A percentile compares a stretch with the other conserved stretches of the same genome.
These are phyloP conservation scores for Arrhamphus sclerolepis DNA, from an alignment of 2,797 vertebrate genomes.

Conservation along the genomic window DNA sequence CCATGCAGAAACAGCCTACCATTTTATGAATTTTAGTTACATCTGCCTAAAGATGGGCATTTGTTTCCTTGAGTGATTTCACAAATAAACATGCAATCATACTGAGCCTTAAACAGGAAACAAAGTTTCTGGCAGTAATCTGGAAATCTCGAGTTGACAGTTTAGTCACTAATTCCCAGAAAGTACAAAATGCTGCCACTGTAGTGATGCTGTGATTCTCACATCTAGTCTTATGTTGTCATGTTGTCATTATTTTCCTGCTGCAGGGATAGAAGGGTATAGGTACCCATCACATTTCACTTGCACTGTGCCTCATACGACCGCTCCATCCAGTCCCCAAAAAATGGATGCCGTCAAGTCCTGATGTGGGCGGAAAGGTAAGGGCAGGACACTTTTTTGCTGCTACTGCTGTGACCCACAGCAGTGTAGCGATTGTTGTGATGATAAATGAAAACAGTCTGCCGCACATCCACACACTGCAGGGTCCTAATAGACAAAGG, in stretches of 20 bases:
- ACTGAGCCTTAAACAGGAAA: neutral
- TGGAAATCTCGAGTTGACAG: conserved; percentile 24
- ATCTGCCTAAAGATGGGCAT: conserved; percentile 2
- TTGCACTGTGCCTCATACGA: neutral
- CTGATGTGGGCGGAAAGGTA: conserved; percentile 55
- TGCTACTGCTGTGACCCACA: conserved; percentile 57
- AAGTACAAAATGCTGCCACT: conserved; percentile 5
- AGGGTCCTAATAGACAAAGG: conserved; percentile 62
- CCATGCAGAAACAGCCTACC: neutral
- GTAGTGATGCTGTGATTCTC: conserved; percentile 18
- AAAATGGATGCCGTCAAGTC: conserved; percentile 25
- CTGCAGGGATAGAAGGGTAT: neutral
- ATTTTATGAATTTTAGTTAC: neutral
- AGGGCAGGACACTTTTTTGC: conserved; percentile 77
- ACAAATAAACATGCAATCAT: conserved; percentile 1
- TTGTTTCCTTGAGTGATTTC: conserved; percentile 2
- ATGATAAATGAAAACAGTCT: conserved; percentile 75
- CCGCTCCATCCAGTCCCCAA: conserved; percentile 7
- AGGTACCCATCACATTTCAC: conserved; percentile 1
- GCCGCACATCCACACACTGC: conserved; percentile 73
- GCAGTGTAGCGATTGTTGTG: conserved; percentile 59
- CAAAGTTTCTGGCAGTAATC: neutral
- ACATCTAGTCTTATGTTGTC: conserved; percentile 17
- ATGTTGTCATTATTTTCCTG: conserved; percentile 29
- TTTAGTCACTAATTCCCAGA: conserved; percentile 14